Evolutionary conservation across 2,888 invertebrate species (phyloP), one percentile per base, ranked within the genome.

Genomic region (Euplexia lucipara): DNA sequence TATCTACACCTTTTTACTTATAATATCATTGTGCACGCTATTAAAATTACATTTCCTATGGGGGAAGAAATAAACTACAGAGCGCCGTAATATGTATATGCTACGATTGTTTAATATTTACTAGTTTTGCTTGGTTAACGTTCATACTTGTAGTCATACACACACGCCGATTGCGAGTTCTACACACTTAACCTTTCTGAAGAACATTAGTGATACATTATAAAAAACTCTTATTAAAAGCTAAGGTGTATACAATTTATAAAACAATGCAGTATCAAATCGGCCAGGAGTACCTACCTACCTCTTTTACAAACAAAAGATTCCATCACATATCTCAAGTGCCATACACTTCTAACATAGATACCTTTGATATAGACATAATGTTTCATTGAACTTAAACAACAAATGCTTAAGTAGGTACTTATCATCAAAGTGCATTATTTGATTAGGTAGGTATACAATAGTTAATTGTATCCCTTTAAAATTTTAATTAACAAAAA

Each of bases 311-410:
- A 9, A 41, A 47, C 64, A 69, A 66, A 41, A 30, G 18, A 1
- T 44, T 26, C 35, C 56, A 44, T 34, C 16, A 20, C 22, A 45
- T 58, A 69, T 69, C 14, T 34, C 6, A 59, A 39, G 59, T 34
- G 3, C 32, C 1, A n/a, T n/a, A 18, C 22, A 32, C 26, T 65
- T 57, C 22, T 10, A 70, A 65, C 70, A 65, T n/a, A 65, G 26
- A 44, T 26, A 26, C 37, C 4, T n/a, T 45, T 34, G 12, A 42
- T 30, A 44, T 2, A 30, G 10, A 16, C 12, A 20, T 14, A 45
- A 57, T 58, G 10, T 39, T 20, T 59, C 20, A 70, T 59, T 65
- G 16, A 69, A 70, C 45, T 69, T 69, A n/a, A 69, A 65, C 20
- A 64, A 66, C 35, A 65, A 47, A 65, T 16, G n/a, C 45, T 34